Conservation (phyloP, 2,797 vertebrate species). For the Characodon lateralis region DNA sequence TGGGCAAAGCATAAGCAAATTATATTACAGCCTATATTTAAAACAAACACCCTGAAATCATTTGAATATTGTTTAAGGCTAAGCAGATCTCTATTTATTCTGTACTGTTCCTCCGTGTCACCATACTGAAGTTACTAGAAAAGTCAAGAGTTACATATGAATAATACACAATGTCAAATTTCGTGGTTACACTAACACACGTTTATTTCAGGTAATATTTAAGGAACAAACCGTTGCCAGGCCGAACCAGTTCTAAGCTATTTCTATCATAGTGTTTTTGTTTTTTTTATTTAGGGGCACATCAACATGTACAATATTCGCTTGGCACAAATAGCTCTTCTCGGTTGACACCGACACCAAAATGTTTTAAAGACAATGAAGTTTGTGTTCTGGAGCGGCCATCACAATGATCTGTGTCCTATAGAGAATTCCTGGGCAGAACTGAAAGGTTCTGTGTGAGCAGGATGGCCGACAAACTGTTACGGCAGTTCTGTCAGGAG, state of each 20-base stretch:
- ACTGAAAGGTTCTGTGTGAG: no score
- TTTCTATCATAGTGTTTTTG: neutral
- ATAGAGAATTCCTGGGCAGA: no score
- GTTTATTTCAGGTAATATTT: neutral
- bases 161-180: neutral
- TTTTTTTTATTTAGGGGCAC: no score
- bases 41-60: neutral
- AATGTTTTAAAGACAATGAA: no score
- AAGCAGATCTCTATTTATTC: neutral
- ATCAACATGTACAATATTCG: no score
- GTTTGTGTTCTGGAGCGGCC: no score
- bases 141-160: neutral
- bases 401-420: no score
- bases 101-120: neutral
- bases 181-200: neutral
- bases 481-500: no score
- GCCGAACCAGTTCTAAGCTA: neutral
- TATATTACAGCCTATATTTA: neutral
- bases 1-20: neutral
- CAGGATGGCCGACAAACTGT: no score
- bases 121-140: neutral
- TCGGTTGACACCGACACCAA: no score
- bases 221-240: neutral
- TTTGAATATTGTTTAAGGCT: neutral
- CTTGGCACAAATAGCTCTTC: no score